Evolutionary conservation across 2,888 invertebrate species (phyloP), one percentile per base, ranked within the genome.

Genomic region (Microchrysa polita): DNA sequence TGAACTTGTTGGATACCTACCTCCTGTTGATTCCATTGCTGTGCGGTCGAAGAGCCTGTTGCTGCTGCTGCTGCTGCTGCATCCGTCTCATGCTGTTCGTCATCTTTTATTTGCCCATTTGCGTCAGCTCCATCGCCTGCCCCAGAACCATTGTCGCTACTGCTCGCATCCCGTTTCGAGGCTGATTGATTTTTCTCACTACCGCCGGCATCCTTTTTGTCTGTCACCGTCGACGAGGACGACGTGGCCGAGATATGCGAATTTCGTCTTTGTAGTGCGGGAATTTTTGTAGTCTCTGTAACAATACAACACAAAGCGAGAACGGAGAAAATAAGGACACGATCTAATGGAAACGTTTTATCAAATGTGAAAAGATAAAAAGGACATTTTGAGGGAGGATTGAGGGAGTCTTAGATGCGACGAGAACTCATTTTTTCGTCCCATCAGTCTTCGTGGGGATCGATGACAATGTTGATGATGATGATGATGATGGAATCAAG

Each of bases 1-100:
- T 27, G 34, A 67, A 67, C n/a, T 55, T 7, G 44, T 14, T 55
- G 16, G 5, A 34, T n/a, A 53, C 69, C 42, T 69, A 69, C 69
- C 67, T 67, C 67, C 69, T 69, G 69, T 55, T 55, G 69, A 69
- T 69, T 69, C 22, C 69, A 20, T 34, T 34, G 40, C 57, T 55
- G 18, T 0, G 27, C 10, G n/a, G n/a, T n/a, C n/a, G n/a, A n/a
- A 22, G 27, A 27, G n/a, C 60, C 27, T 60, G 23, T 10, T 55
- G 18, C 55, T 20, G 18, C 16, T 55, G 40, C 34, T 55, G 18
- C 55, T 20, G 18, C 16, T 55, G 40, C 34, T 61, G 61, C 40
- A 40, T 61, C 18, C 2, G 23, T 40, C 40, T 67, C 53, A 4
- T 48, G 67, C 14, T 67, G 2, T 9, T 16, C 67, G 16, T 40